Percentiles rank a stretch among this genome's conserved stretches.
These are phyloP conservation scores for Germaria angustata DNA, from an alignment of 2,888 invertebrate species.

Conservation along the genomic window DNA sequence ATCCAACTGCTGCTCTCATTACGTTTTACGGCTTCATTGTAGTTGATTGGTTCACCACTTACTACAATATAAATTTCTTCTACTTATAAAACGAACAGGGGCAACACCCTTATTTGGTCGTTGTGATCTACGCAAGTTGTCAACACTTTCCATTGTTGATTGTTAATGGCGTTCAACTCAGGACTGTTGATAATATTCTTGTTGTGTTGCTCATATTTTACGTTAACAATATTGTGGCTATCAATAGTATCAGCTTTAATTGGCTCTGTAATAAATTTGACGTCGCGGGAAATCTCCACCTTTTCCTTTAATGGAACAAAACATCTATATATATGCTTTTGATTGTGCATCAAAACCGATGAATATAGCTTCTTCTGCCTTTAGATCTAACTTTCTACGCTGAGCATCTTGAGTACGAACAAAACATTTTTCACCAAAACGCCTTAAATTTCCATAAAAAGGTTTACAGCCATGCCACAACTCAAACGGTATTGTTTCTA, in stretches of 20 bases:
- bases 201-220: no score
- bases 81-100: slow-evolving; percentile 25
- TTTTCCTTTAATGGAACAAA: no score
- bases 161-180: not conserved
- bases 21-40: slow-evolving; percentile 2
- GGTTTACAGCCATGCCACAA: no score
- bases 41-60: not conserved
- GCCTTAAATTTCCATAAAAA: no score
- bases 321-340: no score
- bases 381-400: slow-evolving; percentile 32
- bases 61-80: not conserved
- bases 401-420: slow-evolving; percentile 56
- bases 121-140: not conserved
- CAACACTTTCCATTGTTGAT: not conserved
- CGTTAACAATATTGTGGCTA: not conserved
- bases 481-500: no score
- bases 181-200: no score
- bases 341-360: no score
- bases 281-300: slow-evolving; percentile 28
- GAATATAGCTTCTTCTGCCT: no score
- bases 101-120: slow-evolving; percentile 16
- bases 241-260: no score
- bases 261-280: slow-evolving; percentile 2
- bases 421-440: no score
- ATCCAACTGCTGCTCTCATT: not conserved